Base-by-base conservation (phyloP, 30 jellyfish, hydroid and myxozoan genomes). In the Mastigias papua region DNA sequence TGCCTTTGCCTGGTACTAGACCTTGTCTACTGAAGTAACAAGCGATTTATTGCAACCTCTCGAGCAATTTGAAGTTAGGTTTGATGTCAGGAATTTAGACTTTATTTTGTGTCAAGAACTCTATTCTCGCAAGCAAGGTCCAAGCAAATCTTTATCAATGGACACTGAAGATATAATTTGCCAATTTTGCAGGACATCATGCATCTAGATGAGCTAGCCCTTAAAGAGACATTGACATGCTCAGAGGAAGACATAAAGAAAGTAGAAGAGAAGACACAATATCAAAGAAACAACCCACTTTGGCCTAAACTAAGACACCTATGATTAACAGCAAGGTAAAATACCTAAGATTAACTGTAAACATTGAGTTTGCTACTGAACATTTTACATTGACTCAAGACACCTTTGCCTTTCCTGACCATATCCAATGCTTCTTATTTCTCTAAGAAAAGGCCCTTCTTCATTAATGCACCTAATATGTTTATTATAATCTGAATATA, bases 251-350 rank as follows among this genome's bases (percentile, higher is more conserved):
- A 71, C 20, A 71, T 71, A 71, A 35, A 71, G 30, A 71, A 48
- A 71, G 83, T 32, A 25, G 83, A 71, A 71, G 83, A 71, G 69
- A 48, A 48, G 16, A 71, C 83, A 71, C 83, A 69, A 71, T 71
- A 27, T 71, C 83, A 71, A 48, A 71, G 83, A 71, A 71, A 71
- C 83, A 71, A 71, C 83, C 83, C 83, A 71, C 83, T 71, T 27
- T 71, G 71, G 83, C 31, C 83, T 9, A 71, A 71, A 48, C 25
- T 71, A 71, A 71, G 83, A 71, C 83, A 65, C 76, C 76, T 16
- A 26, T 15, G 76, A 65, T 65, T 65, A 65, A 25, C 37, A 65
- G 76, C 76, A 65, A 65, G 76, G 76, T 65, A 65, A 65, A 35
- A 26, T 65, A 65, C 76, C 35, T 25, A 65, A 25, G 37, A 26